Evolutionary conservation across 2,113 vertebrate genomes (phyloP).

Genomic region (Anoplopoma fimbria): DNA sequence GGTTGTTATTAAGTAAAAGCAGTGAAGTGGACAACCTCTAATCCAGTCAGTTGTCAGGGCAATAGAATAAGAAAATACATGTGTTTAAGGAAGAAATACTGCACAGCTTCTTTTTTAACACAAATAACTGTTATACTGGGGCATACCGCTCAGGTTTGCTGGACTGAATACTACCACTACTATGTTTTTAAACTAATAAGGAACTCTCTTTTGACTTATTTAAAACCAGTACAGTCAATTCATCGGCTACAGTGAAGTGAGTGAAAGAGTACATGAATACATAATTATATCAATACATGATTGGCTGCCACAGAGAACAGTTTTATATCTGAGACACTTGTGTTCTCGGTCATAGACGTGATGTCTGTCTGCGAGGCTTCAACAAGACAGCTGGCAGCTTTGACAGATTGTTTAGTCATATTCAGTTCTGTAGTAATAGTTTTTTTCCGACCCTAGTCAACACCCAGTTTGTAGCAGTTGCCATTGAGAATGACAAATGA

Average conservation of each 20-base stretch:
- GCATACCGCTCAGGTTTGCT: not conserved
- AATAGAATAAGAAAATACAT: conserved; percentile 22
- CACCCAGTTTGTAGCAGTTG: not conserved
- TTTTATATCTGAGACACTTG: not conserved
- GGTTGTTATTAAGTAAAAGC: conserved; percentile 63
- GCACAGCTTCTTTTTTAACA: not conserved
- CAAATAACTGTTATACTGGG: not conserved
- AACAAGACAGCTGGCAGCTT: not conserved
- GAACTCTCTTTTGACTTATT: not conserved
- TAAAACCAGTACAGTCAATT: not conserved
- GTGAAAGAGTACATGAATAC: not conserved
- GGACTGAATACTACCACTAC: not conserved
- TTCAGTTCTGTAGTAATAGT: not conserved
- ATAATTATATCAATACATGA: not conserved
- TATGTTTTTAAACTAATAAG: not conserved
- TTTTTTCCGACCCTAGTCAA: not conserved
- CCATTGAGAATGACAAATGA: conserved; percentile 23
- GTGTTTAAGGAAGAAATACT: conserved; percentile 3
- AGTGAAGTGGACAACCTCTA: conserved; percentile 52
- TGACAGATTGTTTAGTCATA: not conserved
- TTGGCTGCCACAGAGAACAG: not conserved
- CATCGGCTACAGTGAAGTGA: not conserved
- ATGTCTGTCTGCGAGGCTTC: not conserved
- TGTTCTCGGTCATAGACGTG: not conserved
- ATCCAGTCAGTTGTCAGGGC: conserved; percentile 30